A percentile compares a stretch with the other conserved stretches of the same genome.
These are phyloP conservation scores for Fragum whitleyi DNA, from an alignment of 2,888 invertebrate species.

Conservation along the genomic window DNA sequence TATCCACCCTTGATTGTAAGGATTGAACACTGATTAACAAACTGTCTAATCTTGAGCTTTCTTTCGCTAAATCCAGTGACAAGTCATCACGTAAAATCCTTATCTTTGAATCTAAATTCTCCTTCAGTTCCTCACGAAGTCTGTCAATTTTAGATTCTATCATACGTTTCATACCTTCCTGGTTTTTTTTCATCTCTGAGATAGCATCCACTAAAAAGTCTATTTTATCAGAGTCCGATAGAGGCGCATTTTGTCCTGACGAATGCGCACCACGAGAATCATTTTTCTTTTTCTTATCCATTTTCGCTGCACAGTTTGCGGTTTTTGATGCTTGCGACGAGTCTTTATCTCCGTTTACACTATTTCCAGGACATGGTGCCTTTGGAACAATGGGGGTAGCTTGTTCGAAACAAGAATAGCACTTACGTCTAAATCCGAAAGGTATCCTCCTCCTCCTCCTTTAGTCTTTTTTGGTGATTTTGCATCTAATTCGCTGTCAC, in stretches of 20 bases:
- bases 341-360: background rate
- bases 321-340: background rate
- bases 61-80: constrained; percentile 19
- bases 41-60: constrained; percentile 16
- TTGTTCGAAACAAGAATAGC: constrained; percentile 12
- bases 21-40: constrained; percentile 33
- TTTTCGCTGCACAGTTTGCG: background rate
- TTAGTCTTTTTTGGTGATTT: background rate
- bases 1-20: constrained; percentile 13
- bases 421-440: constrained; percentile 6
- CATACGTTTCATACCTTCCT: constrained; percentile 27
- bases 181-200: constrained; percentile 13
- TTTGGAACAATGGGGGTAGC: background rate
- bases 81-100: constrained; percentile 20
- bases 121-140: constrained; percentile 15
- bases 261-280: background rate
- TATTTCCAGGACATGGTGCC: background rate
- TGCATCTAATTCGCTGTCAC: constrained; percentile 10
- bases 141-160: constrained; percentile 28
- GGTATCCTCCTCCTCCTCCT: background rate
- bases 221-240: constrained; percentile 26
- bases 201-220: constrained; percentile 4
- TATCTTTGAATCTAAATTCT: constrained; percentile 18
- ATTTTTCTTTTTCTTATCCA: background rate
- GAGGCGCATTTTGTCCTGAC: background rate